Evolutionary conservation across 2,797 vertebrate species (phyloP).

Genomic region (Choloepus didactylus): DNA sequence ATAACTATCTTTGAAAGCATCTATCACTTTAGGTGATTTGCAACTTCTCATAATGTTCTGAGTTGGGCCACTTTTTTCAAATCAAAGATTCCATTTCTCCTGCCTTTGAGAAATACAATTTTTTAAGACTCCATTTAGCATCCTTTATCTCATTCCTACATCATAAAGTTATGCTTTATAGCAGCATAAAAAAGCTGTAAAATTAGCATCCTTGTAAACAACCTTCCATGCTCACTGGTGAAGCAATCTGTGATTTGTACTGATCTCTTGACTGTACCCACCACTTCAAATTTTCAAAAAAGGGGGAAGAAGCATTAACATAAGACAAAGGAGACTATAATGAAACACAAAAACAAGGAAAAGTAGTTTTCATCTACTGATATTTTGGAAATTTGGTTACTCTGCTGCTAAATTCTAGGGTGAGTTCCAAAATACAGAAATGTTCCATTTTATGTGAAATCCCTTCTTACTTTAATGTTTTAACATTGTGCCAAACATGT

Average conservation of each 20-base stretch:
- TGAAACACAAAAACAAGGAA: conserved; percentile 46
- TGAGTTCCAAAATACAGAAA: conserved; percentile 41
- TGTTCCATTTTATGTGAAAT: conserved; percentile 54
- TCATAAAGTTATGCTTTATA: conserved; percentile 89
- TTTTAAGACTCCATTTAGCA: conserved; percentile 87
- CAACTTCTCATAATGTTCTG: conserved; percentile 78
- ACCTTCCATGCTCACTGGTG: conserved; percentile 81
- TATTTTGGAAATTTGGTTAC: conserved; percentile 51
- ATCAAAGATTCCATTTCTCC: conserved; percentile 81
- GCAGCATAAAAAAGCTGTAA: conserved; percentile 88
- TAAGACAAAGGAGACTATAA: conserved; percentile 40
- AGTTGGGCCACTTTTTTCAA: conserved; percentile 75
- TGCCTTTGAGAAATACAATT: conserved; percentile 85
- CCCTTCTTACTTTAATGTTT: conserved; percentile 1
- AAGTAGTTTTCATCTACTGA: not conserved
- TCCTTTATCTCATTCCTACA: conserved; percentile 86
- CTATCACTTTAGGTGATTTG: conserved; percentile 73
- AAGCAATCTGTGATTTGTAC: conserved; percentile 78
- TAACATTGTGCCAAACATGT: not conserved
- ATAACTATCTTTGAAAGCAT: conserved; percentile 77
- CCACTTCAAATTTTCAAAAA: conserved; percentile 43
- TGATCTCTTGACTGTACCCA: conserved; percentile 70
- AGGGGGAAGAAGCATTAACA: not conserved
- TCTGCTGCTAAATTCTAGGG: conserved; percentile 36
- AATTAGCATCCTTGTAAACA: conserved; percentile 89